phyloP scores from a whole-genome alignment of 2,113 vertebrate genomes.

The Hiodon alosoides region DNA sequence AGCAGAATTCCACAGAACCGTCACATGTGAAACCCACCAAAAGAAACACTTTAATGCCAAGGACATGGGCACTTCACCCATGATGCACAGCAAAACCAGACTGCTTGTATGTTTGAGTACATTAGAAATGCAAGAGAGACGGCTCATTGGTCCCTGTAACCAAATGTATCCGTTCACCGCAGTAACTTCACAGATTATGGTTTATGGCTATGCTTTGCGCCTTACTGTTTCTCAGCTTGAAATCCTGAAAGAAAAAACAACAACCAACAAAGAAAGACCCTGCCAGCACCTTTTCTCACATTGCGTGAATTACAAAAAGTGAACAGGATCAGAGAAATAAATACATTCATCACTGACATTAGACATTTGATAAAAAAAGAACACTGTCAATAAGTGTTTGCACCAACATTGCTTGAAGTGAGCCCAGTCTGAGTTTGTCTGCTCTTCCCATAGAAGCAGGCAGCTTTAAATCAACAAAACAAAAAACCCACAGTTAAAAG shows the following conservation, averaged over 20 bases:
- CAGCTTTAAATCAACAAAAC: conserved; percentile 32
- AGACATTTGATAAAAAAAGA: conserved; percentile 93
- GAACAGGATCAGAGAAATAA: conserved; percentile 89
- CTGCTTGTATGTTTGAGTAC: conserved; percentile 31
- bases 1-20: conserved; percentile 44
- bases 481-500: conserved; percentile 29
- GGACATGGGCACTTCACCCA: conserved; percentile 43
- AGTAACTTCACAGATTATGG: conserved; percentile 83
- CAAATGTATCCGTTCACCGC: conserved; percentile 56
- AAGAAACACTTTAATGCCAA: conserved; percentile 42
- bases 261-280: conserved; percentile 44
- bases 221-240: conserved; percentile 68
- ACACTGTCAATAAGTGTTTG: conserved; percentile 95
- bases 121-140: conserved; percentile 49
- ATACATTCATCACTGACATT: conserved; percentile 97
- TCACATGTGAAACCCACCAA: conserved; percentile 45
- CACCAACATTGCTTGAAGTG: conserved; percentile 86
- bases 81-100: conserved; percentile 47
- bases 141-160: conserved; percentile 39
- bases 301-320: conserved; percentile 72
- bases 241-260: conserved; percentile 50
- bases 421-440: conserved; percentile 67
- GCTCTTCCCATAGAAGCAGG: conserved; percentile 44
- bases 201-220: conserved; percentile 86
- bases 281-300: conserved; percentile 59